These are phyloP conservation scores for Xiphorhynchus erythropygius DNA, from an alignment of 2,797 vertebrate genomes.

Conservation along the genomic window DNA sequence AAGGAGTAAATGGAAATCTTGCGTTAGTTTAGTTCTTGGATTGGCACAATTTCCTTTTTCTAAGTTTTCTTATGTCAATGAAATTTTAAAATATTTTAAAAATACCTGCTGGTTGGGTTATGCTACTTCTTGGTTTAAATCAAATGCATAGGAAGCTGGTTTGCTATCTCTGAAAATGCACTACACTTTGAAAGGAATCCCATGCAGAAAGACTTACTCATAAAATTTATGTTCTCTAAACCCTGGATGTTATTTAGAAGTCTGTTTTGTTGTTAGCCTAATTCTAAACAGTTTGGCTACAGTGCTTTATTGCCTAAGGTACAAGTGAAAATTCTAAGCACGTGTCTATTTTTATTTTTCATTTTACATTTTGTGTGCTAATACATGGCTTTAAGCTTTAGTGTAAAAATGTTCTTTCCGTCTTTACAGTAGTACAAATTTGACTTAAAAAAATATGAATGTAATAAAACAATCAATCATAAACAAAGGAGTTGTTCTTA, in stretches of 20 bases:
- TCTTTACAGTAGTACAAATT: neutral
- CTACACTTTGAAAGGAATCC: neutral
- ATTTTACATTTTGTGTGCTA: neutral
- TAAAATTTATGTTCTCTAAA: constrained; percentile 22
- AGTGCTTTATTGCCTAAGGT: neutral
- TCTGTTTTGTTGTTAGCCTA: constrained; percentile 16
- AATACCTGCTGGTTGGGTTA: neutral
- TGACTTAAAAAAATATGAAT: neutral
- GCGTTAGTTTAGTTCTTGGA: constrained; percentile 22
- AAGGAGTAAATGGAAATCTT: constrained; percentile 17
- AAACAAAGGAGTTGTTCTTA: neutral
- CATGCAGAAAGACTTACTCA: neutral
- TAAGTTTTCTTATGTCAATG: neutral
- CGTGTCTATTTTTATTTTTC: neutral
- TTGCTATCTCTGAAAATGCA: neutral
- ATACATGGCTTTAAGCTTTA: constrained; percentile 1
- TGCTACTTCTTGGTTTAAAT: neutral
- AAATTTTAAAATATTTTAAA: neutral
- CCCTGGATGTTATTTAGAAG: neutral
- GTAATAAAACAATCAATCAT: neutral
- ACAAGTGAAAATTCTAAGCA: constrained; percentile 41
- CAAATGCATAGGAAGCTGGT: neutral
- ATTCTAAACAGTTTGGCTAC: neutral
- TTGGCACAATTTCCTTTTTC: neutral
- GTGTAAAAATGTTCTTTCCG: neutral